phyloP scores from a whole-genome alignment of 2,113 vertebrate species.

The Carollia perspicillata region DNA sequence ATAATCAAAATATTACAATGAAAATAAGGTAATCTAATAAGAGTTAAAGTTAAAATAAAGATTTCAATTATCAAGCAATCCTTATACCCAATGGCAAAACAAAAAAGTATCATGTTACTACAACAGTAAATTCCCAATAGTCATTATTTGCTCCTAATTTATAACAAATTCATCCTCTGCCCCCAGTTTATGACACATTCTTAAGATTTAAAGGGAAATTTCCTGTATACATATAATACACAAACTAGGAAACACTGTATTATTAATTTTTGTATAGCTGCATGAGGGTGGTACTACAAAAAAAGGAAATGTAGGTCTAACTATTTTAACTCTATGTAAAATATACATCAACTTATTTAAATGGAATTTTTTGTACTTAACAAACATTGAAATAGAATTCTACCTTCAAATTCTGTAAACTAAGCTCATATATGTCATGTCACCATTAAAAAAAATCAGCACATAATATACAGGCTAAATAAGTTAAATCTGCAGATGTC shows the following conservation, averaged over 20 bases:
- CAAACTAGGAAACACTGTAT: background rate
- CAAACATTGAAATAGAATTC: background rate
- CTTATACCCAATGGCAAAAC: background rate
- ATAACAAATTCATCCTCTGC: background rate
- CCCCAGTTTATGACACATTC: background rate
- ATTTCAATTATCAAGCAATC: background rate
- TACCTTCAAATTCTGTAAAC: slow-evolving; percentile 16
- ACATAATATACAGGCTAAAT: background rate
- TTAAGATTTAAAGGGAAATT: slow-evolving; percentile 4
- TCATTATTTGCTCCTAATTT: slow-evolving; percentile 30
- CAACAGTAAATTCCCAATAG: background rate
- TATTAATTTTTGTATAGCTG: background rate
- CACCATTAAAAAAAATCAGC: background rate
- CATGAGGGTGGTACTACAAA: background rate
- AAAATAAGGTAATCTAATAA: background rate
- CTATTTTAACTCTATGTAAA: background rate
- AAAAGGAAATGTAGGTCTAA: slow-evolving; percentile 1
- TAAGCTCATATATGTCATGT: background rate
- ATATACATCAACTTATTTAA: background rate
- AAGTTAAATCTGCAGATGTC: slow-evolving; percentile 19
- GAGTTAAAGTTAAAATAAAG: slow-evolving; percentile 19
- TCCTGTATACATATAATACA: background rate
- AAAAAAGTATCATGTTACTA: background rate
- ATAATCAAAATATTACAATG: background rate
- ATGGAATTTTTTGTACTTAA: background rate